phyloP scores from a whole-genome alignment of 2,888 invertebrate genomes.

The Eudemis profundana region DNA sequence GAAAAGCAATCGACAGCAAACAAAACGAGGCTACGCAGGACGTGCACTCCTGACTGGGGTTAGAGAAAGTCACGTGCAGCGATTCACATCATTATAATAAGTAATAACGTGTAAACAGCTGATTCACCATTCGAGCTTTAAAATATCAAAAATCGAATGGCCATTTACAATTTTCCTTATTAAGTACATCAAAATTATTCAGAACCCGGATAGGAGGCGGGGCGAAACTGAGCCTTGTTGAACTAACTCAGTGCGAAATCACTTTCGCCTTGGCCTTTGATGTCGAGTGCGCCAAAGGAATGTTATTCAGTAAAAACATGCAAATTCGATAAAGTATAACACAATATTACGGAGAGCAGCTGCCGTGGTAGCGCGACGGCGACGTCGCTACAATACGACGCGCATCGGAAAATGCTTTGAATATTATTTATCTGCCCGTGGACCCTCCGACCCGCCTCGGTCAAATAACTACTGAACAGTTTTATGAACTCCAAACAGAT shows the following conservation, averaged over 20 bases:
- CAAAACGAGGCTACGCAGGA: slow-evolving; percentile 29
- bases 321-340: slow-evolving; percentile 86
- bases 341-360: slow-evolving; percentile 80
- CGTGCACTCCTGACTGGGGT: slow-evolving; percentile 33
- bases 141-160: slow-evolving; percentile 71
- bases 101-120: slow-evolving; percentile 53
- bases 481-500: slow-evolving; percentile 38
- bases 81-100: slow-evolving; percentile 57
- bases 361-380: slow-evolving; percentile 58
- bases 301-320: slow-evolving; percentile 86
- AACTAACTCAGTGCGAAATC: slow-evolving; percentile 85
- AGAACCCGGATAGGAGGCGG: slow-evolving; percentile 71
- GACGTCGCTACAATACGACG: slow-evolving; percentile 59
- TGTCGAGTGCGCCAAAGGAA: slow-evolving; percentile 83
- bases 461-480: slow-evolving; percentile 38
- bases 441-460: slow-evolving; percentile 43
- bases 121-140: slow-evolving; percentile 48
- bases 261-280: slow-evolving; percentile 83
- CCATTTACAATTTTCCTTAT: slow-evolving; percentile 82
- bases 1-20: slow-evolving; percentile 42
- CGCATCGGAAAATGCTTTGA: slow-evolving; percentile 62
- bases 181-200: slow-evolving; percentile 78
- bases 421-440: slow-evolving; percentile 64
- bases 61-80: slow-evolving; percentile 50
- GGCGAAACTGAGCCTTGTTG: slow-evolving; percentile 82